Conservation (phyloP, 2,888 invertebrate species). For the Heliconius sara region DNA sequence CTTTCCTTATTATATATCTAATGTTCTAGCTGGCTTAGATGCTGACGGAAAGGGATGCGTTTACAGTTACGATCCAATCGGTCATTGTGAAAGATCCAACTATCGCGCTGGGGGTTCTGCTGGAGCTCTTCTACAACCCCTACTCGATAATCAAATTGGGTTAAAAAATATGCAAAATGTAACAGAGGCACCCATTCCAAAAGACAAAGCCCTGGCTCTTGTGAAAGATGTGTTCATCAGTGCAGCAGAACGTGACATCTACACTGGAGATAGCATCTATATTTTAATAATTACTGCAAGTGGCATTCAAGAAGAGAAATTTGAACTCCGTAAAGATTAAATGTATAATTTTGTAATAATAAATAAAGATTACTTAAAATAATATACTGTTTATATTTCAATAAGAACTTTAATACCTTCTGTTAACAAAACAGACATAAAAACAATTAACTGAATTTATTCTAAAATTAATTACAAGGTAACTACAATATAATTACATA, state of each 20-base stretch:
- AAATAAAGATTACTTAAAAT: slow-evolving; percentile 49
- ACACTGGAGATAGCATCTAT: slow-evolving; percentile 95
- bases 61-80: slow-evolving; percentile 98
- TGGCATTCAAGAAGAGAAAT: slow-evolving; percentile 90
- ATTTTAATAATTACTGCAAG: slow-evolving; percentile 95
- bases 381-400: slow-evolving; percentile 52
- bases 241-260: slow-evolving; percentile 98
- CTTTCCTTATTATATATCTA: slow-evolving; percentile 99
- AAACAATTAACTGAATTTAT: slow-evolving; percentile 76
- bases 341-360: slow-evolving; percentile 52
- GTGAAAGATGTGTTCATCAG: slow-evolving; percentile 98
- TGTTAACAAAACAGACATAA: slow-evolving; percentile 50
- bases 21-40: slow-evolving; percentile 96
- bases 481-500: slow-evolving; percentile 71
- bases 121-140: slow-evolving; percentile 94
- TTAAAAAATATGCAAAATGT: slow-evolving; percentile 93
- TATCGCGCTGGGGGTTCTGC: slow-evolving; percentile 97
- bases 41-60: slow-evolving; percentile 96
- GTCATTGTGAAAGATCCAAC: slow-evolving; percentile 93
- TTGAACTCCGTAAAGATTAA: slow-evolving; percentile 95
- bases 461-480: slow-evolving; percentile 70
- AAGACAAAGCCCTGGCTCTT: slow-evolving; percentile 92
- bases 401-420: slow-evolving; percentile 45
- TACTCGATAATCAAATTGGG: slow-evolving; percentile 98
- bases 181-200: slow-evolving; percentile 85